Conservation (phyloP, 1,140 invertebrate species). For the Ooceraea biroi region DNA sequence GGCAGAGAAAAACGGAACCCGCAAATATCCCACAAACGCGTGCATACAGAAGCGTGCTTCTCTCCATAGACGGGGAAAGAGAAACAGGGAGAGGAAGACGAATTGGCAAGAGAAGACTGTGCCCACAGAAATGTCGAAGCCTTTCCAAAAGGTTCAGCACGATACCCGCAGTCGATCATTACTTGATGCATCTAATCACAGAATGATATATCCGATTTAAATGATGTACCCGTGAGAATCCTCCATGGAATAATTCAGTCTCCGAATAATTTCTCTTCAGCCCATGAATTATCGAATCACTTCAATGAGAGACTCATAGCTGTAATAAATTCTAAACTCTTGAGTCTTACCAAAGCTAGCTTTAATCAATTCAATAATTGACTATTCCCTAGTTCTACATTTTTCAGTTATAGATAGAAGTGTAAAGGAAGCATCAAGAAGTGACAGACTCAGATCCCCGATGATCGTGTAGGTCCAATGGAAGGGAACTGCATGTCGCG, state of each 20-base stretch:
- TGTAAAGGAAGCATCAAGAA: too few relatives aligned
- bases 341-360: too few relatives aligned
- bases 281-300: not conserved
- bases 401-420: too few relatives aligned
- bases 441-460: not conserved
- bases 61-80: not conserved
- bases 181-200: too few relatives aligned
- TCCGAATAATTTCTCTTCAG: not conserved
- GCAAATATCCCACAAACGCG: slow-evolving; percentile 49
- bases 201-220: slow-evolving; percentile 1
- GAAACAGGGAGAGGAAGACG: not conserved
- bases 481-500: not conserved
- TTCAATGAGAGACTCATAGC: not conserved
- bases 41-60: slow-evolving; percentile 22
- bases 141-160: not conserved
- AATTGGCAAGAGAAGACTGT: not conserved
- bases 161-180: not conserved
- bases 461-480: not conserved
- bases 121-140: not conserved
- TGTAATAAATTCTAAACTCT: too few relatives aligned
- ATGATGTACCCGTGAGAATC: too few relatives aligned
- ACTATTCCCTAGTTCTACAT: too few relatives aligned
- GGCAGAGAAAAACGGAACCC: slow-evolving; percentile 68
- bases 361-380: too few relatives aligned
- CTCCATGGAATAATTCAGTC: not conserved